These are phyloP conservation scores for Etia nguti DNA, from an alignment of 2,113 vertebrate species.

Conservation along the genomic window DNA sequence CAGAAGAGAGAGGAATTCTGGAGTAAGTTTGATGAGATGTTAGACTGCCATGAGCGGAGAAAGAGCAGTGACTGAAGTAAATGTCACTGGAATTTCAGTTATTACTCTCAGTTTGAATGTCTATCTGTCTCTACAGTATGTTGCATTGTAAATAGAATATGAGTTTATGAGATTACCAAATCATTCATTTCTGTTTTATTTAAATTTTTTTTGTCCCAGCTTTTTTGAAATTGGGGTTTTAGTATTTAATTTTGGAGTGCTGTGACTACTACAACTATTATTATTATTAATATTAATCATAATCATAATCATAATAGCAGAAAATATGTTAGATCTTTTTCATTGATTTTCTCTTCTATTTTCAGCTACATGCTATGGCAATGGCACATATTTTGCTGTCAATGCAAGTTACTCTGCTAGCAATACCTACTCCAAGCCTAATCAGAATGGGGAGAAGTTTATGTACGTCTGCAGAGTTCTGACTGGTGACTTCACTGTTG, in stretches of 20 bases:
- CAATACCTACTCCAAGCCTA: conserved; percentile 64
- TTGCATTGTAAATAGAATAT: neutral
- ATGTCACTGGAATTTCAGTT: too few relatives aligned
- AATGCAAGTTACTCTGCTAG: conserved; percentile 69
- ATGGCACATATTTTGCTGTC: conserved; percentile 83
- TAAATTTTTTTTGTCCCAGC: too few relatives aligned
- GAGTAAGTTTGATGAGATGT: too few relatives aligned
- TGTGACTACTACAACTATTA: neutral
- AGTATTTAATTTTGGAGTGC: neutral
- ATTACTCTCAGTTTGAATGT: too few relatives aligned
- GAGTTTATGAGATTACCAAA: neutral
- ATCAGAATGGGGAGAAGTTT: conserved; percentile 50
- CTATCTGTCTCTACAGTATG: too few relatives aligned
- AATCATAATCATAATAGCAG: too few relatives aligned
- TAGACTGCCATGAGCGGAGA: too few relatives aligned
- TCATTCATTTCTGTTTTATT: too few relatives aligned
- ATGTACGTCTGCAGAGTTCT: conserved; percentile 81
- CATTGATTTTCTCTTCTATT: neutral
- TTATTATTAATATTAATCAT: too few relatives aligned
- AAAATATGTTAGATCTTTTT: neutral
- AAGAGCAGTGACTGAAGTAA: too few relatives aligned
- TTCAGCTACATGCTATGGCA: conserved; percentile 71
- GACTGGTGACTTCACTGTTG: conserved; percentile 67
- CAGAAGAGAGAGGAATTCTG: too few relatives aligned
- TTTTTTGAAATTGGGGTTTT: neutral